Evolutionary conservation across 2,797 vertebrate species (phyloP), one percentile per base, ranked within the genome.

Genomic region (Gobionotothen gibberifrons): DNA sequence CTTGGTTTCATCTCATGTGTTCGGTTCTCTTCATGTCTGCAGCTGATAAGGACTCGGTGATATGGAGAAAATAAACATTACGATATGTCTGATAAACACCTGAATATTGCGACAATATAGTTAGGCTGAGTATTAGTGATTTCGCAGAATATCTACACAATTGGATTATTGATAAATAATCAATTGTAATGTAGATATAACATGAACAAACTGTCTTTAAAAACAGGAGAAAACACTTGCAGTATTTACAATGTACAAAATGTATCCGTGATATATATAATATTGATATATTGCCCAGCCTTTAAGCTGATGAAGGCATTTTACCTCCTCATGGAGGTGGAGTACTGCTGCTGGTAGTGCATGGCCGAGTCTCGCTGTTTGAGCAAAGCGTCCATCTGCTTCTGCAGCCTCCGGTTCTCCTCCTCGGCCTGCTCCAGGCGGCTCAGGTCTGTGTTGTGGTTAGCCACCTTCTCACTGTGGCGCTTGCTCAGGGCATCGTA

Each of bases 341-440:
- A 97, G 54, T 96, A 99, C 77, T 99, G 98, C 83, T 98, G 98
- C 87, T 99, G 98, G 90, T 98, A 97, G 91, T 99, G 97, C 88
- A 99, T 95, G 40, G 97, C 97, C 0, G 96, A 96, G 93, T 99
- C 97, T 56, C 97, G 93, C 91, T 99, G 98, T 89, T 98, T 97
- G 82, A 98, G 95, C 72, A 99, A 80, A 52, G 94, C 95, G 44
- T 99, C 97, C 0, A 95, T 94, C 93, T 99, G 98, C 82, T 98
- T 99, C 92, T 98, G 97, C 71, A 98, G 93, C 5, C 96, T 93
- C 13, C 96, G 94, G 92, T 97, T 98, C 90, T 99, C 98, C 81
- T 98, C 97, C 76, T 98, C 97, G 0, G 90, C 91, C 92, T 97
- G 97, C 78, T 99, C 98, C 84, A 99, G 93, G 64, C 98, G 96